phyloP scores from a whole-genome alignment of 2,888 invertebrate genomes.

The Tromatobia lineatoria region DNA sequence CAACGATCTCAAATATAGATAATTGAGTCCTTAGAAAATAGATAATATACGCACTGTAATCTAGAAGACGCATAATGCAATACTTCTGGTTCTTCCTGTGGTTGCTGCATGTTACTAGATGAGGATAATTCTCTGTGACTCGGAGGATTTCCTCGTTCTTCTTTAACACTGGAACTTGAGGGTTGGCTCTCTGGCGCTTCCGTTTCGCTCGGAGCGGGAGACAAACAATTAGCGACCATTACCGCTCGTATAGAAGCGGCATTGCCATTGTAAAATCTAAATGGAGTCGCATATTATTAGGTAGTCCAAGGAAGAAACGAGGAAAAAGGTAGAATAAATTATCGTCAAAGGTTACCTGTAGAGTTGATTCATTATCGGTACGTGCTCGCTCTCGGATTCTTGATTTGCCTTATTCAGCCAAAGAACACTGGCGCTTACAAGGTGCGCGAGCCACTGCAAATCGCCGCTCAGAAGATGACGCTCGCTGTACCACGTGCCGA shows the following conservation, averaged over 20 bases:
- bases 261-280: slow-evolving; percentile 91
- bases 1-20: not conserved
- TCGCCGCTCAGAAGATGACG: slow-evolving; percentile 93
- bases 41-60: slow-evolving; percentile 79
- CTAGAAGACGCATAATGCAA: slow-evolving; percentile 83
- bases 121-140: slow-evolving; percentile 86
- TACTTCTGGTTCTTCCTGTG: slow-evolving; percentile 78
- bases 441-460: slow-evolving; percentile 92
- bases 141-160: slow-evolving; percentile 86
- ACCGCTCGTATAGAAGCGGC: slow-evolving; percentile 92
- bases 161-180: slow-evolving; percentile 77
- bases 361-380: slow-evolving; percentile 91
- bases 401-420: slow-evolving; percentile 95
- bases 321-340: slow-evolving; percentile 8
- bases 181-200: slow-evolving; percentile 78
- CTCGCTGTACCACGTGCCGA: slow-evolving; percentile 96
- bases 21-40: slow-evolving; percentile 2
- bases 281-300: slow-evolving; percentile 16
- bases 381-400: slow-evolving; percentile 92
- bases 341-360: slow-evolving; percentile 83
- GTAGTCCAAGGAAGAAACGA: not conserved
- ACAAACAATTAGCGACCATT: slow-evolving; percentile 91
- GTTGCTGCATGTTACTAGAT: slow-evolving; percentile 66
- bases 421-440: slow-evolving; percentile 91
- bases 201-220: slow-evolving; percentile 82